phyloP scores from a whole-genome alignment of 2,888 invertebrate species.

The Caenorhabditis sinica region DNA sequence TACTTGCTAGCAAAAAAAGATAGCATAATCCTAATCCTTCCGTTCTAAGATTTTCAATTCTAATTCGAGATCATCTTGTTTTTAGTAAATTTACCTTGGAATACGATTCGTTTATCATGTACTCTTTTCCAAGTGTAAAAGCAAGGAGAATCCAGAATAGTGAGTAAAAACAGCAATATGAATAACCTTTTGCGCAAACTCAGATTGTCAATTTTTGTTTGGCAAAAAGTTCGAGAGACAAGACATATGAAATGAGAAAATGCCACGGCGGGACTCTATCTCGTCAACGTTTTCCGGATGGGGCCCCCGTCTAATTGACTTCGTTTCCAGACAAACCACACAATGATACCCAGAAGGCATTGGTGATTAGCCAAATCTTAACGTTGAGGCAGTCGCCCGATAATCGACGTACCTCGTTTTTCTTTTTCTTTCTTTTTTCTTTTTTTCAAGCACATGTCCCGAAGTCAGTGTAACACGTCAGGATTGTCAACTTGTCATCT shows the following conservation, averaged over 20 bases:
- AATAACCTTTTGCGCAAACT: constrained; percentile 48
- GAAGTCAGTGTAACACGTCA: constrained; percentile 49
- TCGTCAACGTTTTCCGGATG: constrained; percentile 35
- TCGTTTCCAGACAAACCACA: constrained; percentile 51
- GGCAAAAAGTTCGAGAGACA: constrained; percentile 60
- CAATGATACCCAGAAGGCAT: constrained; percentile 58
- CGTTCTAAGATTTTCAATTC: constrained; percentile 12
- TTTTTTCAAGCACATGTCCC: constrained; percentile 51
- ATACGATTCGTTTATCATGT: constrained; percentile 58
- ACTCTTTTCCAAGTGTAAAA: constrained; percentile 6
- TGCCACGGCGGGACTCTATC: constrained; percentile 48
- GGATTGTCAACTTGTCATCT: constrained; percentile 60
- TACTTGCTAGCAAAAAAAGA: neutral
- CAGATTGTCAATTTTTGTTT: constrained; percentile 54
- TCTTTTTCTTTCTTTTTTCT: neutral
- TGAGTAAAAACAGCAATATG: constrained; percentile 24
- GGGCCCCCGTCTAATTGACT: constrained; percentile 37
- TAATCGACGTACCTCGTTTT: constrained; percentile 46
- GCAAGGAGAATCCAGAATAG: neutral
- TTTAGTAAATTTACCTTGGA: constrained; percentile 47
- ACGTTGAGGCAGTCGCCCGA: constrained; percentile 49
- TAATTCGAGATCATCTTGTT: neutral
- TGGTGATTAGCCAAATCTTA: constrained; percentile 54
- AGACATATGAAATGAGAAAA: constrained; percentile 60
- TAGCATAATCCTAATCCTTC: constrained; percentile 40